These are phyloP conservation scores for Phyllotreta striolata DNA, from an alignment of 2,888 invertebrate genomes.

Conservation along the genomic window DNA sequence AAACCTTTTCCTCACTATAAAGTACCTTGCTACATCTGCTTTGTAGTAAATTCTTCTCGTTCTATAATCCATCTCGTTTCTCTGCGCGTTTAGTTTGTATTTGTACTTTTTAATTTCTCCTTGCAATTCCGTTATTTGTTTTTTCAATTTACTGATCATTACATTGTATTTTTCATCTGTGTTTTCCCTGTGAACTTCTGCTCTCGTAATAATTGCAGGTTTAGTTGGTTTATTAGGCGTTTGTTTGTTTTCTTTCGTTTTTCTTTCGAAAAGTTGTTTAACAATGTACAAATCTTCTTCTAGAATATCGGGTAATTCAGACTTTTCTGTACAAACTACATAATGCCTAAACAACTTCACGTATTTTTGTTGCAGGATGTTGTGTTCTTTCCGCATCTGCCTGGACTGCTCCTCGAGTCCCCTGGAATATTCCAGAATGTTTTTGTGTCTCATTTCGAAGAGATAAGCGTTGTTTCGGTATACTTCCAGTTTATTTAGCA, in stretches of 20 bases:
- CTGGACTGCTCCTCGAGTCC: background rate
- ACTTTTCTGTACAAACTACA: no score
- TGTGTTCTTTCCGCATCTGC: slow-evolving; percentile 1
- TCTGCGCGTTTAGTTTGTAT: background rate
- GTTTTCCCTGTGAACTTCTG: background rate
- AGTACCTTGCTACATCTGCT: slow-evolving; percentile 11
- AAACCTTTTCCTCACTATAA: background rate
- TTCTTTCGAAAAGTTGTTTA: background rate
- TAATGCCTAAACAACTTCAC: no score
- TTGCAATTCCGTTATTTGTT: background rate
- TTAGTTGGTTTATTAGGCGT: background rate
- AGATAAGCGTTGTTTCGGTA: background rate
- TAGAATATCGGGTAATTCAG: background rate
- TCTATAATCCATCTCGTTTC: no score
- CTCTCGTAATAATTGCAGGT: background rate
- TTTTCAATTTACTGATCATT: background rate
- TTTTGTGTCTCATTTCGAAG: slow-evolving; percentile 2
- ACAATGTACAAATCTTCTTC: slow-evolving; percentile 10
- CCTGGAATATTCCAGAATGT: slow-evolving; percentile 5
- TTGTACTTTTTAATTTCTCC: background rate
- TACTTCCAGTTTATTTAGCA: background rate
- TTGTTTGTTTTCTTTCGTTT: background rate
- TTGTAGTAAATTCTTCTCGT: slow-evolving; percentile 1
- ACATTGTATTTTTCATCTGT: no score
- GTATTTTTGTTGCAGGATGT: background rate